Conservation (phyloP, 1,140 invertebrate species). For the Rhynchophorus ferrugineus region DNA sequence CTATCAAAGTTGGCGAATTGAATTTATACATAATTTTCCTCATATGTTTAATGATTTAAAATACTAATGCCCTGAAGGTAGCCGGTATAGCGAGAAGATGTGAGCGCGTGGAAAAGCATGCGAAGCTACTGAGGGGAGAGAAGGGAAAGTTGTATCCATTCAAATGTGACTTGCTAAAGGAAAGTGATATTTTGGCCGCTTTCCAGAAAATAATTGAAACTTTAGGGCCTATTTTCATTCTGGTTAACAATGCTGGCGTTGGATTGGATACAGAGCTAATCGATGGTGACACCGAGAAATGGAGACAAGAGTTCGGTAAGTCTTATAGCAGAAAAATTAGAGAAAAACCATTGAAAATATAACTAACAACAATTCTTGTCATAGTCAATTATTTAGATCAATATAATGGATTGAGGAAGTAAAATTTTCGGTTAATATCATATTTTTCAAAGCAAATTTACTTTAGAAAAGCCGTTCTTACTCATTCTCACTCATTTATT, state of each 20-base stretch:
- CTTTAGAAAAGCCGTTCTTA: too few species aligned
- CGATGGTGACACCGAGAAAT: slow-evolving; percentile 10
- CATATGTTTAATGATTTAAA: too few species aligned
- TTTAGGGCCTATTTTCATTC: slow-evolving; percentile 12
- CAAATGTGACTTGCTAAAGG: slow-evolving; percentile 10
- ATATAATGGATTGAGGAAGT: too few species aligned
- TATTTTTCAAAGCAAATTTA: too few species aligned
- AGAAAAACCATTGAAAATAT: too few species aligned
- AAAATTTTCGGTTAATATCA: too few species aligned
- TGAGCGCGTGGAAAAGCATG: slow-evolving; percentile 2
- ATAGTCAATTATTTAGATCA: too few species aligned
- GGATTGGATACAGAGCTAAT: neutral
- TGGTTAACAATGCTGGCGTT: slow-evolving; percentile 12
- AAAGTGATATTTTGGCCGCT: slow-evolving; percentile 2
- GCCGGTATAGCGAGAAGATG: slow-evolving; percentile 9
- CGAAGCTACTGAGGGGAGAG: neutral
- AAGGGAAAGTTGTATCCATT: slow-evolving; percentile 14
- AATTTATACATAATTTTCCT: too few species aligned
- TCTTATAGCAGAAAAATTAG: too few species aligned
- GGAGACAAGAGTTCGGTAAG: slow-evolving; percentile 9
- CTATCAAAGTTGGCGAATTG: too few species aligned
- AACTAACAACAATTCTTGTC: too few species aligned
- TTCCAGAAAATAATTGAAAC: slow-evolving; percentile 3
- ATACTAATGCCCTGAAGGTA: slow-evolving; percentile 5
- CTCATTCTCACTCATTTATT: too few species aligned